phyloP scores from a whole-genome alignment of 1,140 invertebrate species.

The Akabosia matsudoensis region DNA sequence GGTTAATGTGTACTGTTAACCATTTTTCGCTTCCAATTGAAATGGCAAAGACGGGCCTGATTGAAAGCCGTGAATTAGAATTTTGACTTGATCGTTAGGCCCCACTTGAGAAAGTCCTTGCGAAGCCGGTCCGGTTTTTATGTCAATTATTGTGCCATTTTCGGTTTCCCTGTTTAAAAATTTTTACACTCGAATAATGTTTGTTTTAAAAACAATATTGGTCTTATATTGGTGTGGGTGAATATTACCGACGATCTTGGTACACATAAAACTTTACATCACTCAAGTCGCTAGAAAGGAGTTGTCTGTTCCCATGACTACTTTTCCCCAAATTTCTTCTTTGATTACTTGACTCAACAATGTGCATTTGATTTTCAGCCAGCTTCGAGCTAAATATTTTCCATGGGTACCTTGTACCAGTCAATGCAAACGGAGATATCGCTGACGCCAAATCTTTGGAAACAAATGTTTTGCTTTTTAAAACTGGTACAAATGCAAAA shows the following conservation, averaged over 20 bases:
- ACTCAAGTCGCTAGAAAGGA: not conserved
- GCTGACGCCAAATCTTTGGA: not conserved
- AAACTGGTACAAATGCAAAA: not conserved
- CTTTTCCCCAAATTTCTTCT: not conserved
- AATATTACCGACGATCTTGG: not conserved
- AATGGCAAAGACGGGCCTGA: not conserved
- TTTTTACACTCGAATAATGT: no score
- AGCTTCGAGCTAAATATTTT: not conserved
- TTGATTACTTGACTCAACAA: not conserved
- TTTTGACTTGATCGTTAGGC: not conserved
- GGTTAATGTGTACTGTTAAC: no score
- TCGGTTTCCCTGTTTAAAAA: no score
- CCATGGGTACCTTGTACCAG: not conserved
- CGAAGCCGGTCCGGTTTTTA: not conserved
- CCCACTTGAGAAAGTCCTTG: not conserved
- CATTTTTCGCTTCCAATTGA: not conserved
- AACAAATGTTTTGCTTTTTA: not conserved
- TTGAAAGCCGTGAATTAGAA: conserved; percentile 4
- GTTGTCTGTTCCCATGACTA: not conserved
- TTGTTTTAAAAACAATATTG: no score
- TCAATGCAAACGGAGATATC: not conserved
- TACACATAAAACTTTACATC: not conserved
- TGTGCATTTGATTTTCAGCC: not conserved
- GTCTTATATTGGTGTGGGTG: no score
- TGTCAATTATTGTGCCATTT: not conserved